A percentile compares a stretch with the other conserved stretches of the same genome.
Evolutionary conservation across 2,797 vertebrate species (phyloP).

Genomic region (Acanthis flammea): DNA sequence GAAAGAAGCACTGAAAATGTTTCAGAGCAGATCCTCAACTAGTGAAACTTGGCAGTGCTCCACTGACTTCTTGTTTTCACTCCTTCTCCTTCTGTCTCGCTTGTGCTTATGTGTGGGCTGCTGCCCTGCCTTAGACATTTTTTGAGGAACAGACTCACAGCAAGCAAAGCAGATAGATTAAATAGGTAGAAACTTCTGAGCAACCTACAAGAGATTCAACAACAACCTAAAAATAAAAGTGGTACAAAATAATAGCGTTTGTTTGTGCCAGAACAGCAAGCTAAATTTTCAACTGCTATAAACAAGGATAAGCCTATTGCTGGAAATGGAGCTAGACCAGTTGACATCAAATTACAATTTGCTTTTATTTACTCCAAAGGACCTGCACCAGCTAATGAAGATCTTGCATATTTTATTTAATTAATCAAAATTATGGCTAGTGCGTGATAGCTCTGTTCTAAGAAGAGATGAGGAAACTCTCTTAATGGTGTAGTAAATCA

Average conservation of each 20-base stretch:
- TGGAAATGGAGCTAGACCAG: neutral
- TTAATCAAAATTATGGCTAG: neutral
- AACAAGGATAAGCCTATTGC: neutral
- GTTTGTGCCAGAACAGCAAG: neutral
- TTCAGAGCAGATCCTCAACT: conserved; percentile 60
- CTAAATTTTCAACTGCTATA: neutral
- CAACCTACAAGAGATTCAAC: conserved; percentile 12
- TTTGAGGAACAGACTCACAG: conserved; percentile 54
- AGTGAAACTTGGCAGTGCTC: conserved; percentile 55
- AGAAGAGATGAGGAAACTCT: neutral
- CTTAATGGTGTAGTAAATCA: neutral
- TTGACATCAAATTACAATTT: neutral
- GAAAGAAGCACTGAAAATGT: conserved; percentile 55
- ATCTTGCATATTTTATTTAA: neutral
- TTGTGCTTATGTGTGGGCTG: conserved; percentile 63
- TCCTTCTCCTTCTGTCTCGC: conserved; percentile 64
- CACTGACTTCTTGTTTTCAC: conserved; percentile 64
- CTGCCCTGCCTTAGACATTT: conserved; percentile 60
- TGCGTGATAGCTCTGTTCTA: neutral
- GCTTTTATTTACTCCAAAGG: neutral
- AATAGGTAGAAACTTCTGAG: conserved; percentile 54
- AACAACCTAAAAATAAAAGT: conserved; percentile 45
- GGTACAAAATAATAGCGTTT: conserved; percentile 28
- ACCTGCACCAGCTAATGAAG: neutral
- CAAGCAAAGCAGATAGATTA: conserved; percentile 53